These are phyloP conservation scores for Podabrus alpinus DNA, from an alignment of 2,888 invertebrate genomes.

Conservation along the genomic window DNA sequence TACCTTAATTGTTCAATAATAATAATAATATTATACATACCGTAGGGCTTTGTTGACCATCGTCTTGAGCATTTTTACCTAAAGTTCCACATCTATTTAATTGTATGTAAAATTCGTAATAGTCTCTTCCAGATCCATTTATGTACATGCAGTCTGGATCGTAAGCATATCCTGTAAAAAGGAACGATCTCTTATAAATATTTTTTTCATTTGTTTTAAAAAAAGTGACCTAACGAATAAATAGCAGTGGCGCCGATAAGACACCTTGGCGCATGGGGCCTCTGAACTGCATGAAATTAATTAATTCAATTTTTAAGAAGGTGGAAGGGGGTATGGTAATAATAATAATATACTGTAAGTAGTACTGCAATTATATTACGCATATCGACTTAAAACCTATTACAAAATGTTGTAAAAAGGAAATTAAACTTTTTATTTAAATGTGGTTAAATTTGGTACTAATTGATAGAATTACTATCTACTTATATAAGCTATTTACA, in stretches of 20 bases:
- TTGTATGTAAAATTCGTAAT: slow-evolving; percentile 93
- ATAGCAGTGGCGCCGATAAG: no score
- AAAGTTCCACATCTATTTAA: slow-evolving; percentile 90
- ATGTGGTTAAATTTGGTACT: background rate
- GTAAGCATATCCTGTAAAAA: slow-evolving; percentile 90
- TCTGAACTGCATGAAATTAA: no score
- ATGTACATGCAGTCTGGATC: slow-evolving; percentile 95
- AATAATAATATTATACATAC: no score
- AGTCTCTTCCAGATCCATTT: slow-evolving; percentile 88
- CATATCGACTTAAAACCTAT: background rate
- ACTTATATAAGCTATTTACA: background rate
- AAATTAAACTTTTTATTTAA: background rate
- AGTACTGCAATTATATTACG: background rate
- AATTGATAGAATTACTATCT: background rate
- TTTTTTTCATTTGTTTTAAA: no score
- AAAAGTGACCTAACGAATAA: no score
- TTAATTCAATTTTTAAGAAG: no score
- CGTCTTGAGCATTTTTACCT: slow-evolving; percentile 84
- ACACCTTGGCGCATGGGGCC: no score
- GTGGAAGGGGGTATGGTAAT: no score
- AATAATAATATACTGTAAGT: no score
- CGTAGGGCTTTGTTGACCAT: slow-evolving; percentile 82
- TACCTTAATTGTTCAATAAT: background rate
- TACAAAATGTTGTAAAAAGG: background rate
- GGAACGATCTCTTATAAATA: no score